Evolutionary conservation across 2,888 invertebrate species (phyloP).

Genomic region (Eurois occulta): DNA sequence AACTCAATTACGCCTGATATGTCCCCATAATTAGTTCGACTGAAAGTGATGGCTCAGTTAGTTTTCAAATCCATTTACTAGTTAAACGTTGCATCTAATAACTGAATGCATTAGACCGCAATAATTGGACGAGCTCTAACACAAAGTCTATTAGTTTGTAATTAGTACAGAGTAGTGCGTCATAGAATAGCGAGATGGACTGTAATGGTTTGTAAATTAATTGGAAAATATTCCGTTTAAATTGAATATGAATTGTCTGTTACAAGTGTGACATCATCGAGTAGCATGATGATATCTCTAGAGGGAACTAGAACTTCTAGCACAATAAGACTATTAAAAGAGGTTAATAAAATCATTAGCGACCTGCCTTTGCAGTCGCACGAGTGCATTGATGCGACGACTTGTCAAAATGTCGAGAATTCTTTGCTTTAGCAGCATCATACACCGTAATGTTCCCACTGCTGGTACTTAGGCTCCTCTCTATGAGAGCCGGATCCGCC

Average conservation of each 20-base stretch:
- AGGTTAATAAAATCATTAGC: background rate
- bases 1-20: constrained; percentile 24
- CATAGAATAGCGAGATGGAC: background rate
- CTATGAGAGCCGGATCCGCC: background rate
- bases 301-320: background rate
- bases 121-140: constrained; percentile 46
- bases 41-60: constrained; percentile 52
- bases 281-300: no score
- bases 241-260: background rate
- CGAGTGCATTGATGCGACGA: background rate
- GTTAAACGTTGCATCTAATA: constrained; percentile 51
- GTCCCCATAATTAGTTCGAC: constrained; percentile 44
- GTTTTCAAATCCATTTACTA: constrained; percentile 58
- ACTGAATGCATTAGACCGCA: constrained; percentile 55
- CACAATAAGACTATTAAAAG: background rate
- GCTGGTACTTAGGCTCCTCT: background rate
- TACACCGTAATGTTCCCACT: background rate
- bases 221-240: constrained; percentile 17
- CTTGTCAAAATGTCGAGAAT: background rate
- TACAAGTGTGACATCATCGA: no score
- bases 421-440: background rate
- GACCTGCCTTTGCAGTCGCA: background rate
- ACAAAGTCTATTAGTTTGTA: constrained; percentile 33
- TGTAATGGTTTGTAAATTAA: constrained; percentile 13
- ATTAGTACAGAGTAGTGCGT: constrained; percentile 17